Conservation (phyloP, 2,113 vertebrate genomes). For the Mixornis gularis region DNA sequence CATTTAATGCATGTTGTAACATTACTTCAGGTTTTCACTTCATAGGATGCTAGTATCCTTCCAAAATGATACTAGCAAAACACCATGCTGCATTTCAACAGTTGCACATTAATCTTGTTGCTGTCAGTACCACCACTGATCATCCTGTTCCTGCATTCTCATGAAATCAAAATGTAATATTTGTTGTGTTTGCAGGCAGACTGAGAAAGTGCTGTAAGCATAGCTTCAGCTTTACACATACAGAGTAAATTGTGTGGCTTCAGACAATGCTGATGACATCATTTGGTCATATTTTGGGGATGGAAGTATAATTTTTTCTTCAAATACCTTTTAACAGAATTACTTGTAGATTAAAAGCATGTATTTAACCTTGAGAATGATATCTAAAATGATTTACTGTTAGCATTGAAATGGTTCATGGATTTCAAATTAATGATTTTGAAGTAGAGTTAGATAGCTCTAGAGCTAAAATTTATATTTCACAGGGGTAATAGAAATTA, state of each 20-base stretch:
- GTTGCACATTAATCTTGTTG: not conserved
- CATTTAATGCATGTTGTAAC: not conserved
- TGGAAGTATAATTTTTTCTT: not conserved
- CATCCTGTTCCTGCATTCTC: not conserved
- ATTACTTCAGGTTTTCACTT: not conserved
- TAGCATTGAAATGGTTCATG: not conserved
- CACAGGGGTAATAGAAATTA: not conserved
- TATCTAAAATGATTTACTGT: not conserved
- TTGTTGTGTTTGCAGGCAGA: not conserved
- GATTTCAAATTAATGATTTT: not conserved
- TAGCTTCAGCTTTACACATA: not conserved
- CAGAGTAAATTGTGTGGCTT: accelerated
- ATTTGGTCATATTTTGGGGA: not conserved
- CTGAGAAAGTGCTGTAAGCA: not conserved
- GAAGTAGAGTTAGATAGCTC: not conserved
- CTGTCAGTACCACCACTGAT: not conserved
- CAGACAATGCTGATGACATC: not conserved
- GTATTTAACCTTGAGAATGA: not conserved
- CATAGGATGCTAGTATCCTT: not conserved
- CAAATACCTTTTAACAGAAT: not conserved
- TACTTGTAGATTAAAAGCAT: not conserved
- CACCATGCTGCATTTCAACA: not conserved
- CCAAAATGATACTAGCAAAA: not conserved
- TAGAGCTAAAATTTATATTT: not conserved
- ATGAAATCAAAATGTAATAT: not conserved